Evolutionary conservation across 2,113 vertebrate genomes (phyloP).

Genomic region (Felis catus): DNA sequence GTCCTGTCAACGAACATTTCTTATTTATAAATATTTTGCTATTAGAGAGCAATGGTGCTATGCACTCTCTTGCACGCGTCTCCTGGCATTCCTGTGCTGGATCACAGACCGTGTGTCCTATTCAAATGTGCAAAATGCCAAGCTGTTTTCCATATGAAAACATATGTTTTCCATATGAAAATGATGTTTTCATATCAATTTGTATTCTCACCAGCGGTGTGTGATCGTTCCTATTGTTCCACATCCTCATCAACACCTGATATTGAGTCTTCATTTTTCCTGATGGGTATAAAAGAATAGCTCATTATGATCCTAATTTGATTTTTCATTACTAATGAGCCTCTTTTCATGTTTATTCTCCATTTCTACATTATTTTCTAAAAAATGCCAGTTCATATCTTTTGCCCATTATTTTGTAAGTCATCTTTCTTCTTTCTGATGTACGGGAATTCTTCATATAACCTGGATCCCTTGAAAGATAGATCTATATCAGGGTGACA

Average conservation of each 20-base stretch:
- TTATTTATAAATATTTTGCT: not conserved
- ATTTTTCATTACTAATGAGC: not conserved
- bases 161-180: too few species aligned
- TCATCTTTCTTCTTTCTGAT: not conserved
- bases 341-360: slow-evolving; percentile 13
- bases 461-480: not conserved
- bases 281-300: not conserved
- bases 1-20: not conserved
- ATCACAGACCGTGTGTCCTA: not conserved
- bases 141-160: not conserved
- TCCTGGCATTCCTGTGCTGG: not conserved
- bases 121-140: not conserved
- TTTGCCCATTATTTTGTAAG: not conserved
- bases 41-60: not conserved
- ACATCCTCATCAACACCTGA: not conserved
- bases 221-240: not conserved
- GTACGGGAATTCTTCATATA: not conserved
- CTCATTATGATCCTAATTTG: not conserved
- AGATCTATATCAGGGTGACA: not conserved
- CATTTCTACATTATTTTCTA: not conserved
- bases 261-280: not conserved
- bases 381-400: not conserved
- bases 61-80: not conserved
- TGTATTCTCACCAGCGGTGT: not conserved
- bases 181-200: not conserved